phyloP scores from a whole-genome alignment of 2,888 invertebrate genomes.

The Encarsia formosa region DNA sequence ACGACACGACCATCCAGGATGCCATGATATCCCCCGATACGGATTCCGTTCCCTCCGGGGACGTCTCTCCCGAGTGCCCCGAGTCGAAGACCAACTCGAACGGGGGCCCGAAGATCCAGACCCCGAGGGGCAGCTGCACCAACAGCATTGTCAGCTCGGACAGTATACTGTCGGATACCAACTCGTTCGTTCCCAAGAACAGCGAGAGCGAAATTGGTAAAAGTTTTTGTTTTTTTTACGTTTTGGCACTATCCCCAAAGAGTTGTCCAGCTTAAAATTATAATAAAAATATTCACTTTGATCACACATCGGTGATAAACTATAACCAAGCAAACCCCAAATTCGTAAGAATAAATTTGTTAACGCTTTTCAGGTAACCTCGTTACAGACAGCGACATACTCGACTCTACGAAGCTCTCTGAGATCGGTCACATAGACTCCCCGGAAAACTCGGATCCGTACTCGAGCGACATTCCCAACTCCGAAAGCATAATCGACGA shows the following conservation, averaged over 20 bases:
- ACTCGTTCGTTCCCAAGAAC: constrained; percentile 39
- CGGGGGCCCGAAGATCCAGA: constrained; percentile 25
- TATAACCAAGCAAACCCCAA: too few relatives aligned
- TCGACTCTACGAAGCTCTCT: constrained; percentile 42
- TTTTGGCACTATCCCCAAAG: too few relatives aligned
- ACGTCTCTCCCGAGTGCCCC: constrained; percentile 33
- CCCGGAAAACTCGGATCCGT: constrained; percentile 73
- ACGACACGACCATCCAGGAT: constrained; percentile 45
- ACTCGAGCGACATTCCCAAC: constrained; percentile 67
- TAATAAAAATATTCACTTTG: too few relatives aligned
- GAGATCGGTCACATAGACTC: constrained; percentile 77
- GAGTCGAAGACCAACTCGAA: constrained; percentile 20
- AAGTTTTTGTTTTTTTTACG: constrained; percentile 7
- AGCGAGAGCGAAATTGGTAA: constrained; percentile 48
- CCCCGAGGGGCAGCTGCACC: constrained; percentile 38
- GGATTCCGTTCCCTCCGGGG: constrained; percentile 39
- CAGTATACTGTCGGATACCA: constrained; percentile 42
- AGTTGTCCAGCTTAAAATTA: too few relatives aligned
- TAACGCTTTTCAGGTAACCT: constrained; percentile 41
- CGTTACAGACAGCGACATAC: constrained; percentile 46
- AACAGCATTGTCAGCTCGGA: constrained; percentile 45
- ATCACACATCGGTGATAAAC: too few relatives aligned
- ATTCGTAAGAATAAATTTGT: constrained; percentile 36
- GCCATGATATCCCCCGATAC: constrained; percentile 45
- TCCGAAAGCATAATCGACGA: constrained; percentile 78